Base-by-base conservation (phyloP, 1,140 invertebrate genomes). In the Phenacoccus solenopsis region DNA sequence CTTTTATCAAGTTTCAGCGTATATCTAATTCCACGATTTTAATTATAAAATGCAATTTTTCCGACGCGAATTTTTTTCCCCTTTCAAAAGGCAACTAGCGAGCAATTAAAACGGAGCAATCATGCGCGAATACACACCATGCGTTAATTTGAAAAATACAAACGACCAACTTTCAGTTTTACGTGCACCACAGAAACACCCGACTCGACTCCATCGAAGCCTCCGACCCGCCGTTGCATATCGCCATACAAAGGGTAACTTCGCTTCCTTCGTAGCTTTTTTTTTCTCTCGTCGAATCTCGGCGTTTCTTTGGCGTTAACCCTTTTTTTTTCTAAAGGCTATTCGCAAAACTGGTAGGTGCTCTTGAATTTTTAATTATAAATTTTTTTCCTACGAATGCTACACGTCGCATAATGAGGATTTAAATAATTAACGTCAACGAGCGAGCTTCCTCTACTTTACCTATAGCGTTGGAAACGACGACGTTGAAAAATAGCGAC, bases 351-450 rank as follows among this genome's bases (percentile, higher is more conserved):
- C 21, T 22, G 16, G 21, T 59, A 64, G 59, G 21, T 22, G 59
- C 25, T 24, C 59, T 64, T 64, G 21, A 64, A 64, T 64, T 64
- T 64, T 64, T 64, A 64, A 64, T 64, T 64, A 64, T 64, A 64
- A 64, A 64, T 64, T 64, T 25, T 64, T 64, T n/a, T n/a, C n/a
- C 25, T 64, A 64, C 59, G 59, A 25, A 64, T 27, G 12, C 59
- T 64, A 27, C 21, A 64, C 25, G 25, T 25, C 59, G 59, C 25
- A 64, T 64, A 64, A 64, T 64, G 59, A 64, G 59, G 59, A 64
- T 64, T 64, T 64, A 64, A 64, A 64, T 64, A 64, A 64, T 64
- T 64, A 64, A 64, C 25, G 59, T 22, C 25, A 27, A 27, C 4
- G 10, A 64, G 59, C 59, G 21, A 49, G n/a, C n/a, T n/a, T n/a